These are phyloP conservation scores for Enteromius afrohamiltoni DNA, from an alignment of 2,797 vertebrate genomes.

Conservation along the genomic window DNA sequence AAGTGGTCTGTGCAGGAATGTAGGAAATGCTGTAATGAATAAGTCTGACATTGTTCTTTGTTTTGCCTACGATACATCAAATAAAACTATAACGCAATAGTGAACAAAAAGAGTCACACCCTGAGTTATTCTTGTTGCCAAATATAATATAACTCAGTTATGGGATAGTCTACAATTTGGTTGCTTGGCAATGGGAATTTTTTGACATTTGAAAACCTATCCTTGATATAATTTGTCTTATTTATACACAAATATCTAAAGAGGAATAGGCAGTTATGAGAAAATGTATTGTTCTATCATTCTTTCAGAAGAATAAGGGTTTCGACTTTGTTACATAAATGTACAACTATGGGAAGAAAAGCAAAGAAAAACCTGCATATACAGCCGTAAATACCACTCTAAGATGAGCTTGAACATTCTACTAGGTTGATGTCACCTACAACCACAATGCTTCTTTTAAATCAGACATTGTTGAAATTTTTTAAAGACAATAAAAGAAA, in stretches of 20 bases:
- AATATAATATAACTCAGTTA: background rate
- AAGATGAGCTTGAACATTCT: background rate
- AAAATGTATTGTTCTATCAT: background rate
- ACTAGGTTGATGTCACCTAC: background rate
- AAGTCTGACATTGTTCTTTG: background rate
- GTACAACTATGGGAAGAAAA: background rate
- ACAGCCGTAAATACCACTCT: background rate
- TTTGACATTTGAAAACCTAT: background rate
- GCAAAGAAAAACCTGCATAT: background rate
- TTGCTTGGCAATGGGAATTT: background rate
- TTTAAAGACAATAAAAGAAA: background rate
- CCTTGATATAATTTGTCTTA: background rate
- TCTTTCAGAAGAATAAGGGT: background rate
- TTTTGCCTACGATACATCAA: background rate
- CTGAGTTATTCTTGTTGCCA: background rate
- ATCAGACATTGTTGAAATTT: background rate
- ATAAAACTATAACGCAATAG: background rate
- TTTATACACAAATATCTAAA: background rate
- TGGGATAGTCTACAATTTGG: background rate
- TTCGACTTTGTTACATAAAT: background rate
- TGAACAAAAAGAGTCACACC: background rate
- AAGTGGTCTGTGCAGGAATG: background rate
- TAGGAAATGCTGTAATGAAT: background rate
- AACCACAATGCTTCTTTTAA: background rate
- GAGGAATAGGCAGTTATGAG: background rate